phyloP scores from a whole-genome alignment of 1,140 invertebrate species.

The Drosophila willistoni region DNA sequence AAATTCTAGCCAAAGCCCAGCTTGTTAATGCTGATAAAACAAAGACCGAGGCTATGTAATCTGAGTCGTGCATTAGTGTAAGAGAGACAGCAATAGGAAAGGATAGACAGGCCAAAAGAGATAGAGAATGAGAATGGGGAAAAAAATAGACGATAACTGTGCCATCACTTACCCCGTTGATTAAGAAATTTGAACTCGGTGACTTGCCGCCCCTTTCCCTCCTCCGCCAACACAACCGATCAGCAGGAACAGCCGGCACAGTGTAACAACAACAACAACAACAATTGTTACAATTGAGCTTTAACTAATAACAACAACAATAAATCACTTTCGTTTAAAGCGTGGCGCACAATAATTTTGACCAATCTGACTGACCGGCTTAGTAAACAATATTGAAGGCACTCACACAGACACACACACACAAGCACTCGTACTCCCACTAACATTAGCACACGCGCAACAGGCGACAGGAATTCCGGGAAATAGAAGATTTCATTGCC shows the following conservation, averaged over 20 bases:
- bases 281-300: slow-evolving; percentile 14
- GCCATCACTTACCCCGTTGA: slow-evolving; percentile 73
- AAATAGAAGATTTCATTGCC: slow-evolving; percentile 23
- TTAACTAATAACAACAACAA: slow-evolving; percentile 45
- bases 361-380: slow-evolving; percentile 59
- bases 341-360: slow-evolving; percentile 34
- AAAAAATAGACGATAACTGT: slow-evolving; percentile 41
- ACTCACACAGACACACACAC: slow-evolving; percentile 38
- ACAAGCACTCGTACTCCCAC: slow-evolving; percentile 23
- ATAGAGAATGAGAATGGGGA: background rate
- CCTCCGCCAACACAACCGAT: background rate
- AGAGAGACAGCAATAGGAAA: slow-evolving; percentile 32
- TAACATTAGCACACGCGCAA: slow-evolving; percentile 47
- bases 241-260: slow-evolving; percentile 30
- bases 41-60: slow-evolving; percentile 50
- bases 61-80: slow-evolving; percentile 23
- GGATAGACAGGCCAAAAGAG: background rate
- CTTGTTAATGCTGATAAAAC: slow-evolving; percentile 66
- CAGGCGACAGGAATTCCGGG: slow-evolving; percentile 53
- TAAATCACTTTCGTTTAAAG: slow-evolving; percentile 71
- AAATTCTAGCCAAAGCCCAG: slow-evolving; percentile 45
- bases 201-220: slow-evolving; percentile 34
- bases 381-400: slow-evolving; percentile 64
- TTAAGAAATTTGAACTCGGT: slow-evolving; percentile 70
- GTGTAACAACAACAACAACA: slow-evolving; percentile 32